phyloP scores from a whole-genome alignment of 2,797 vertebrate species.

The Percopsis omiscomaycus region DNA sequence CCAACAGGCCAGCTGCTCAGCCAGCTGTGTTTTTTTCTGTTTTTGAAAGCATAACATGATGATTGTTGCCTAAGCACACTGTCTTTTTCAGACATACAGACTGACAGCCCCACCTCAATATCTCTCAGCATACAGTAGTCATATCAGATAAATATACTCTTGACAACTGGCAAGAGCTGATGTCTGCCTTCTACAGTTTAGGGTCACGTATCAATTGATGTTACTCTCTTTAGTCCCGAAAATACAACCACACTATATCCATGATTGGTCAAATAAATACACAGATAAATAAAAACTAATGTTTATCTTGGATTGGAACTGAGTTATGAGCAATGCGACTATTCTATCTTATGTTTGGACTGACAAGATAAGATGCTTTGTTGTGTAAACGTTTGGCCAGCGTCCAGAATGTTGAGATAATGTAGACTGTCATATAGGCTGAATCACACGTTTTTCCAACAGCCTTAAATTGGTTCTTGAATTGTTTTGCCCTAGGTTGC shows the following conservation, averaged over 20 bases:
- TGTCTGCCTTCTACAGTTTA: background rate
- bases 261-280: too few relatives aligned
- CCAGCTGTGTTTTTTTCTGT: conserved; percentile 41
- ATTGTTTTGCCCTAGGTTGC: too few relatives aligned
- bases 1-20: conserved; percentile 9
- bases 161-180: background rate
- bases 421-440: conserved; percentile 17
- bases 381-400: conserved; percentile 33
- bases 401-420: conserved; percentile 31
- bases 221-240: too few relatives aligned
- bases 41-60: conserved; percentile 34
- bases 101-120: conserved; percentile 11
- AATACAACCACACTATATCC: too few relatives aligned
- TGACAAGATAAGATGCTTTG: conserved; percentile 45
- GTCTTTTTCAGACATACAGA: conserved; percentile 5
- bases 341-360: conserved; percentile 22
- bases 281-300: too few relatives aligned
- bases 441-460: conserved; percentile 1
- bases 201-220: too few relatives aligned
- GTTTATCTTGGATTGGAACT: too few relatives aligned
- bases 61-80: conserved; percentile 2
- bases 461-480: too few relatives aligned
- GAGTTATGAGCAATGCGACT: conserved; percentile 34
- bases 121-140: conserved; percentile 15
- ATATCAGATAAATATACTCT: conserved; percentile 11